Evolutionary conservation across 1,140 invertebrate species (phyloP), one percentile per base, ranked within the genome.

Genomic region (Manduca sexta): DNA sequence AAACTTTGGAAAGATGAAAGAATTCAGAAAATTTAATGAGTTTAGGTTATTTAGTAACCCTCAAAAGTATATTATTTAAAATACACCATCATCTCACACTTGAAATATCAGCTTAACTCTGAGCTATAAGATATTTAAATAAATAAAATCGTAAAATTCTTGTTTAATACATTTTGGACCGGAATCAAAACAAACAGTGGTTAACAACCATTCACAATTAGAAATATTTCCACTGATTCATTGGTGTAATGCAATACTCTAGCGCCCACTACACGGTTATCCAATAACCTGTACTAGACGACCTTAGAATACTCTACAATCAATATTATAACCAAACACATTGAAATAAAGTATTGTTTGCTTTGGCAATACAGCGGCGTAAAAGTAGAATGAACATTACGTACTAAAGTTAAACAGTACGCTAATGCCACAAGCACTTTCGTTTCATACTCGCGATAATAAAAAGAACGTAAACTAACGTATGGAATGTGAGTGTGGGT

Each of bases 211-310:
- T 35, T 14, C 33, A 42, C 17, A 13, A 10, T n/a, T n/a, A n/a
- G n/a, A 12, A 15, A 13, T 30, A 13, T 43, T 12, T 18, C 12
- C 14, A 43, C 29, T 43, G 14, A 50, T 50, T 39, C 45, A 45
- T n/a, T 39, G 49, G 39, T 49, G 33, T 48, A 52, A 52, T 34
- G 37, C 49, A 48, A 54, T 30, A 26, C 34, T 59, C 55, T 57
- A 52, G 29, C 56, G 56, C 63, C 63, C 56, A 66, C 63, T 37
- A 43, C 34, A 30, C 34, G 40, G 57, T 62, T 66, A 63, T 63
- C 49, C 52, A 59, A 63, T 63, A 53, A 58, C 10, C 29, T 30
- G 21, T 8, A 13, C 16, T 30, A 43, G 26, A 8, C 39, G 47
- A 53, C 52, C 45, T 53, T 45, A 44, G 38, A 39, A 48, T 16